Percentiles rank a stretch among this genome's conserved stretches.
phyloP scores from a whole-genome alignment of 2,797 vertebrate species.

The Platyrinchus mystaceus region DNA sequence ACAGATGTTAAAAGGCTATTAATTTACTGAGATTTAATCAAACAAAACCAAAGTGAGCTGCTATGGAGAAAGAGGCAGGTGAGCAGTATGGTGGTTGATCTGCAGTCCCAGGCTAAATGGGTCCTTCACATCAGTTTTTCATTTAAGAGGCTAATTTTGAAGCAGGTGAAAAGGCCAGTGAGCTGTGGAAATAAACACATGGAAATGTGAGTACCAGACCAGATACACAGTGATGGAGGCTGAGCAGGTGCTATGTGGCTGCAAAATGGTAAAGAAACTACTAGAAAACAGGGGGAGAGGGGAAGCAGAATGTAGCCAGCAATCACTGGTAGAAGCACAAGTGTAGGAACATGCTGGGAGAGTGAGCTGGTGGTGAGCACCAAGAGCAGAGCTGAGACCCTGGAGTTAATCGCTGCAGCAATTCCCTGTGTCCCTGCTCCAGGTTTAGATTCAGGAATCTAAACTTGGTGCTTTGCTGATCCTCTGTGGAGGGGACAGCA shows the following conservation, averaged over 20 bases:
- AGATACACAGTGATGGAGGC: not conserved
- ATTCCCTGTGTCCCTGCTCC: fast-evolving
- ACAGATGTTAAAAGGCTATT: not conserved
- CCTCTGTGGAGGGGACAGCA: not conserved
- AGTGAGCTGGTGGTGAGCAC: fast-evolving
- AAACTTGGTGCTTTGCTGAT: not conserved
- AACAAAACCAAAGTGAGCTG: not conserved
- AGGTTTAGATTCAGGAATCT: not conserved
- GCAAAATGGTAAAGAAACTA: not conserved
- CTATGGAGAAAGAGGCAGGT: not conserved
- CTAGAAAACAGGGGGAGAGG: not conserved
- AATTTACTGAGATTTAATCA: not conserved
- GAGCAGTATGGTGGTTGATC: not conserved
- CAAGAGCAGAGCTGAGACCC: not conserved
- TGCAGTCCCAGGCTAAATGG: not conserved
- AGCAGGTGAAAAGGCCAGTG: not conserved
- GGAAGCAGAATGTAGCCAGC: not conserved
- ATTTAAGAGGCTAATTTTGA: not conserved
- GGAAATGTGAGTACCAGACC: not conserved
- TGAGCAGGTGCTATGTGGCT: not conserved
- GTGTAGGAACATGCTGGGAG: not conserved
- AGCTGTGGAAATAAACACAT: not conserved
- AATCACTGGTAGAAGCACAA: not conserved
- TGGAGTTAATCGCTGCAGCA: not conserved
- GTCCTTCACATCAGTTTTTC: not conserved